Evolutionary conservation across 2,888 invertebrate species (phyloP).

Genomic region (Palloptera scutellata): DNA sequence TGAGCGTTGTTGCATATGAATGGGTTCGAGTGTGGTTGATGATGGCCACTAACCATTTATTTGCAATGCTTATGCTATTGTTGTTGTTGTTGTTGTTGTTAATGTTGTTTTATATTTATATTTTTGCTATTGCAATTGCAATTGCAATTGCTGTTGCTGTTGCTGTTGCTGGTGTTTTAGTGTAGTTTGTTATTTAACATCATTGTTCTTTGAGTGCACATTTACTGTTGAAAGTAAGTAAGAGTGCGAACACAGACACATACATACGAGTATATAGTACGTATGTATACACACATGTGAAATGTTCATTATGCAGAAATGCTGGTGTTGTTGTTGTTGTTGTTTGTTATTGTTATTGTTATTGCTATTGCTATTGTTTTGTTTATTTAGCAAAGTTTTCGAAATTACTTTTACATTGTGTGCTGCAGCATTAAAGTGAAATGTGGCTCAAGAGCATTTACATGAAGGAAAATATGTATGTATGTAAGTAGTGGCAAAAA

Average conservation of each 20-base stretch:
- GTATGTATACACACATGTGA: background rate
- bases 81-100: too few species aligned
- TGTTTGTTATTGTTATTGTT: constrained; percentile 16
- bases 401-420: constrained; percentile 22
- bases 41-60: too few species aligned
- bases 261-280: background rate
- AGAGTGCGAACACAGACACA: background rate
- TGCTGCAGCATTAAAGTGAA: constrained; percentile 18
- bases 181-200: constrained; percentile 6
- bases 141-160: constrained; percentile 5
- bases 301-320: constrained; percentile 19
- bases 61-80: too few species aligned
- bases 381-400: constrained; percentile 28
- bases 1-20: too few species aligned
- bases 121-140: background rate
- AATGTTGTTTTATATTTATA: too few species aligned
- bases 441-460: background rate
- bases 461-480: background rate
- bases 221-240: background rate
- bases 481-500: background rate
- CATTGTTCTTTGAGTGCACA: background rate
- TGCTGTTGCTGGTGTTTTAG: background rate
- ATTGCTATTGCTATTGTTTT: constrained; percentile 15
- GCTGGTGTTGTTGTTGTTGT: constrained; percentile 10
- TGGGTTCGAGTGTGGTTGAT: too few species aligned